Percentiles rank a stretch among this genome's conserved stretches.
Conservation (phyloP, 92 coral and sea anemone genomes). For the Hydrozoanthus gracilis region DNA sequence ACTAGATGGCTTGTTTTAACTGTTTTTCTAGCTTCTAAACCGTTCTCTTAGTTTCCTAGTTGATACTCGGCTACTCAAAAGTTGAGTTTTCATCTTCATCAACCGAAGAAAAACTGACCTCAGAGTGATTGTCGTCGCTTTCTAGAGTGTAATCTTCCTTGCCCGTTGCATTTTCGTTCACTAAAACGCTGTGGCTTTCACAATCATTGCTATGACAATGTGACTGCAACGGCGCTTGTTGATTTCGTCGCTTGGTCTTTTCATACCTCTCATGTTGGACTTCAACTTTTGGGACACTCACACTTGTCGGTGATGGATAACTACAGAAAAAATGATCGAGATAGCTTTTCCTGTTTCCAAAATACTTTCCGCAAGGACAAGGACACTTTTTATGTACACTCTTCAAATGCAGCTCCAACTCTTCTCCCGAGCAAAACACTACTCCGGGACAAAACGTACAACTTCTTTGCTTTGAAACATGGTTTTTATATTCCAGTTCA, state of each 20-base stretch:
- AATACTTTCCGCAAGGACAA: constrained; percentile 84
- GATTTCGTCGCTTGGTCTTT: background rate
- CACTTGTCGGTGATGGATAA: constrained; percentile 72
- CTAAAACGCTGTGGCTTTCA: too few relatives aligned
- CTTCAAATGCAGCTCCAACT: constrained; percentile 69
- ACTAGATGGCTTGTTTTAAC: too few relatives aligned
- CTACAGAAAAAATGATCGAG: constrained; percentile 83
- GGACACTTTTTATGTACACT: constrained; percentile 84
- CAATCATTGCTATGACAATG: background rate
- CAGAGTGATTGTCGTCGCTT: too few relatives aligned
- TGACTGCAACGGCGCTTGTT: background rate
- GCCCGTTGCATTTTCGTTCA: too few relatives aligned
- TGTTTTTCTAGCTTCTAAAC: too few relatives aligned
- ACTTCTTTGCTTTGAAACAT: constrained; percentile 62
- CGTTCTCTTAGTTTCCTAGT: too few relatives aligned
- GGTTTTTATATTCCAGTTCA: constrained; percentile 65
- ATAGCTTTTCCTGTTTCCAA: constrained; percentile 71
- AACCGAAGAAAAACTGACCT: too few relatives aligned
- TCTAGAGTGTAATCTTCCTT: too few relatives aligned
- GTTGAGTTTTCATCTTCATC: too few relatives aligned
- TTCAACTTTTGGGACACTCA: background rate
- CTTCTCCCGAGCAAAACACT: constrained; percentile 70
- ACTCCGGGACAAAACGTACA: constrained; percentile 85
- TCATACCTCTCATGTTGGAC: background rate
- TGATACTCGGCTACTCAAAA: too few relatives aligned